Percentiles rank a stretch among this genome's conserved stretches.
Evolutionary conservation across 2,113 vertebrate species (phyloP).

Genomic region (Stercorarius parasiticus): DNA sequence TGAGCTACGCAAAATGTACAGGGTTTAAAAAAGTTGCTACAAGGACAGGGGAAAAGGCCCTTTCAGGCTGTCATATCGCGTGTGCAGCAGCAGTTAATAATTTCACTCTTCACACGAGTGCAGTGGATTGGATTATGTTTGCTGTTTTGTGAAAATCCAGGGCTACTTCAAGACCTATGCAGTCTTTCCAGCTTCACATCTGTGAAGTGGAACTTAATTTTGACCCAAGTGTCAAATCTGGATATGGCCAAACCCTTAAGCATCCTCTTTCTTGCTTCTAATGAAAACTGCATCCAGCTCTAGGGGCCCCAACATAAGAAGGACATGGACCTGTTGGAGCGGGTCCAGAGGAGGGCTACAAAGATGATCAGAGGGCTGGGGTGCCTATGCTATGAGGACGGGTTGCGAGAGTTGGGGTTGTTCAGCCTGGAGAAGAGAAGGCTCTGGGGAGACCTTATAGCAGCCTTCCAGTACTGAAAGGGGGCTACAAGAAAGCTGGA

Average conservation of each 20-base stretch:
- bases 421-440: background rate
- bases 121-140: background rate
- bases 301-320: background rate
- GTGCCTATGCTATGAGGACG: background rate
- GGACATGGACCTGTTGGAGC: background rate
- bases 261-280: background rate
- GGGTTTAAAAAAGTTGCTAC: background rate
- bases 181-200: background rate
- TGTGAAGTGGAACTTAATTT: background rate
- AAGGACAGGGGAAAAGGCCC: background rate
- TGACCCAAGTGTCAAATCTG: background rate
- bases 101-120: background rate
- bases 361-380: too few relatives aligned
- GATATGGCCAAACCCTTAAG: background rate
- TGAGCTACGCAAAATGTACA: background rate
- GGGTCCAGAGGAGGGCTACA: background rate
- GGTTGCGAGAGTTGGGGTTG: background rate
- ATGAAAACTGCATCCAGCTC: background rate
- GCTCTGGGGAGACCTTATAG: background rate
- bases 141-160: background rate
- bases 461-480: background rate
- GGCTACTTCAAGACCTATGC: background rate
- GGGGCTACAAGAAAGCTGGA: background rate
- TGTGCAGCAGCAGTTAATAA: background rate
- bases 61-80: background rate